Base-by-base conservation (phyloP, 1,140 invertebrate genomes). In the Bacillus rossius region DNA sequence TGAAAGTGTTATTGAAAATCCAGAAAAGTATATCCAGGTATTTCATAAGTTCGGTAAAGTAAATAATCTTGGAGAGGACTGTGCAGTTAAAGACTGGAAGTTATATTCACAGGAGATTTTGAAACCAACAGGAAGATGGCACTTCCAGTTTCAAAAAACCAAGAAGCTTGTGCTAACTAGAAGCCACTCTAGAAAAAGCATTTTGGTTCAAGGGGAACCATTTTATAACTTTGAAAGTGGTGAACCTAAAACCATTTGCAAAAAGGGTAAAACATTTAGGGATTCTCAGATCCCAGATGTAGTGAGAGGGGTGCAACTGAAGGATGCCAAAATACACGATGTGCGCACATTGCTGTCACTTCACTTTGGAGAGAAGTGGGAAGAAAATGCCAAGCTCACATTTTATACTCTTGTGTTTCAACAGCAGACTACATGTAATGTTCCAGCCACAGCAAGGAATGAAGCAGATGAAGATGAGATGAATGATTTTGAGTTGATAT, bases 21-120 rank as follows among this genome's bases (percentile, higher is more conserved):
- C 49, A 20, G 49, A 51, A 37, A 26, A 51, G n/a, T 51, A 51
- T 37, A 29, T 51, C 16, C 4, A 51, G 20, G 25, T 51, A 34
- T 43, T 55, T 55, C 43, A 45, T 8, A 25, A 45, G 13, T 25
- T 7, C 23, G 43, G n/a, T 13, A 45, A 5, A 7, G 43, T 45
- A 20, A 45, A 5, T 45, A 45, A 45, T 20, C 43, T 45, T 45
- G 43, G 43, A 19, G 23, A 19, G 23, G 43, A 45, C 8, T 45
- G 43, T 45, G 17, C 23, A 20, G 43, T 13, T 8, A 19, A 45
- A 7, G 43, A 45, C 23, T 45, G 43, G 13, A 45, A 45, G 23
- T 20, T 19, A 19, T 19, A 19, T 19, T 19, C 23, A 20, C 17
- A 19, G 17, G 23, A 19, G 17, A 25, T 45, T 20, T 25, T 20